These are phyloP conservation scores for Sebastes minor DNA, from an alignment of 2,797 vertebrate genomes.

Conservation along the genomic window DNA sequence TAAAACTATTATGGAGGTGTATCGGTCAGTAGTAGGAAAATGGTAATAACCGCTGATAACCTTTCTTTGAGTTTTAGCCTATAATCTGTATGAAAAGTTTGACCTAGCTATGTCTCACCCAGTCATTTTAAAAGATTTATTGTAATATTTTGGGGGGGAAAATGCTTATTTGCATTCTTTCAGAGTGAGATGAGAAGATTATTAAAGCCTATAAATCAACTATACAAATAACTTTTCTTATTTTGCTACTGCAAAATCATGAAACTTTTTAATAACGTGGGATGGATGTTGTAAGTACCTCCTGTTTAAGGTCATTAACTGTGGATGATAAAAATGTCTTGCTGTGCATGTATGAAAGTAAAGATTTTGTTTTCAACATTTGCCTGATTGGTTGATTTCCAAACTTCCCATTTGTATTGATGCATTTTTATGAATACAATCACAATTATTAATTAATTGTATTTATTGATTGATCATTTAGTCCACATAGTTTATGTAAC, in stretches of 20 bases:
- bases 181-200: neutral
- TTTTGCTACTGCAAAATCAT: neutral
- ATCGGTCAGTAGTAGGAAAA: neutral
- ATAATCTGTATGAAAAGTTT: neutral
- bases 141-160: neutral
- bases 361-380: conserved; percentile 1
- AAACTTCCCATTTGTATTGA: neutral
- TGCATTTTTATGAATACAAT: neutral
- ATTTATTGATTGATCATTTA: neutral
- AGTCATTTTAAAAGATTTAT: too few species aligned
- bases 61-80: neutral
- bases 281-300: too few species aligned
- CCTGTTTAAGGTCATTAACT: too few species aligned
- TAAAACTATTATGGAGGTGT: neutral
- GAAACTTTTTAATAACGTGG: too few species aligned
- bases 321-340: neutral
- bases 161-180: neutral
- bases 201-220: neutral
- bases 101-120: neutral
- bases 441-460: fast-evolving
- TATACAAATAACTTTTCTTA: neutral
- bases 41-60: neutral
- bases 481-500: neutral
- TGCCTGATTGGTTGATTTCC: neutral
- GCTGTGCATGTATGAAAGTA: neutral